These are phyloP conservation scores for Nemopilema nomurai DNA, from an alignment of 30 jellyfish, hydroid and myxozoan genomes.

Conservation along the genomic window DNA sequence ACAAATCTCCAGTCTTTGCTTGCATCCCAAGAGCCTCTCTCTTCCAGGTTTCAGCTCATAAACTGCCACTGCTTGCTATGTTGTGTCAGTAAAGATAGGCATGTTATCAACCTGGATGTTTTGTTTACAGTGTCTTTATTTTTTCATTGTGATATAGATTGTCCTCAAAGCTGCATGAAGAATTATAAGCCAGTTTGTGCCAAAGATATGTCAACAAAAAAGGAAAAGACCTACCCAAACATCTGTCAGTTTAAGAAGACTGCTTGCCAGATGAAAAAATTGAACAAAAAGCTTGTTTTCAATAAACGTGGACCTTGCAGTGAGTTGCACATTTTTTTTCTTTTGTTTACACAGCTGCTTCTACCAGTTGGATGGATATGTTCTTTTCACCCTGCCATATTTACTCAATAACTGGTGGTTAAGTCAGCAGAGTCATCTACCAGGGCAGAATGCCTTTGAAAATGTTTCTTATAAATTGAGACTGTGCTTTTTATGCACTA, in stretches of 20 bases:
- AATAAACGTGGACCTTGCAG: conserved; percentile 87
- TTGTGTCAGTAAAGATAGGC: no score
- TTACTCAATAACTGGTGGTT: no score
- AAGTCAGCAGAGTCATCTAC: no score
- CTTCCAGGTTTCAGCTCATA: no score
- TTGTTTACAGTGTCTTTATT: neutral
- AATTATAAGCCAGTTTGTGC: conserved; percentile 84
- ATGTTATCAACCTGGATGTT: no score
- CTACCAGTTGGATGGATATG: neutral
- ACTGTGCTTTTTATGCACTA: no score
- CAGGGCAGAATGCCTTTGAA: no score
- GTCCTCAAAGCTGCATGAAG: conserved; percentile 66
- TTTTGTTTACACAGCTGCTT: neutral
- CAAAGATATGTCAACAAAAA: conserved; percentile 5
- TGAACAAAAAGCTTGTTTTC: conserved; percentile 20
- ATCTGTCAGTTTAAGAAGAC: conserved; percentile 62
- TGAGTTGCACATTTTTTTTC: conserved; percentile 26
- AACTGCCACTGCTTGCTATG: no score
- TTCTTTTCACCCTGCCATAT: no score
- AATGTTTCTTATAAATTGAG: no score
- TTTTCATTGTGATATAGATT: conserved; percentile 35
- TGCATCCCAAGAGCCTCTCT: no score
- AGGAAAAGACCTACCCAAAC: conserved; percentile 71
- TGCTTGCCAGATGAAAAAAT: conserved; percentile 47
- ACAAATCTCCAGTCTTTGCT: no score